Evolutionary conservation across 1,140 invertebrate species (phyloP).

Genomic region (Gryon sp.): DNA sequence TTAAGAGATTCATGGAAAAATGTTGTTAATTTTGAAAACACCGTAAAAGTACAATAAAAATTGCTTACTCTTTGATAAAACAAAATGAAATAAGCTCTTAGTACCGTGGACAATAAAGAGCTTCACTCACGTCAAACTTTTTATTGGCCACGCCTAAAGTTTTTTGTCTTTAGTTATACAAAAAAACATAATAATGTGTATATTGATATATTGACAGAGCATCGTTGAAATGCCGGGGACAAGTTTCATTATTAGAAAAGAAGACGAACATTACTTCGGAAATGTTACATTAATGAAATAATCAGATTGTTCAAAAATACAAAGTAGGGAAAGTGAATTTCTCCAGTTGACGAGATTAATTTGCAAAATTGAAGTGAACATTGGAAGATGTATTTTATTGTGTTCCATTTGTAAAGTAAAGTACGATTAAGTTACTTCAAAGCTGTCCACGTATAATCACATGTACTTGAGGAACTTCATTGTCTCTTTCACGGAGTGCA

Average conservation of each 20-base stretch:
- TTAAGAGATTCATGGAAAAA: too few species aligned
- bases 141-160: too few species aligned
- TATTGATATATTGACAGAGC: slow-evolving; percentile 16
- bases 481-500: slow-evolving; percentile 51
- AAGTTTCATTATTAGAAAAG: too few species aligned
- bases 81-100: slow-evolving; percentile 18
- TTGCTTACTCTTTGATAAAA: slow-evolving; percentile 20
- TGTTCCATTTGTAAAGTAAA: slow-evolving; percentile 12
- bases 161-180: slow-evolving; percentile 19
- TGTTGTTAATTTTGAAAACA: slow-evolving; percentile 10
- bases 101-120: slow-evolving; percentile 18
- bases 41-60: slow-evolving; percentile 29
- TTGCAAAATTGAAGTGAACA: background rate
- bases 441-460: slow-evolving; percentile 21
- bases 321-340: background rate
- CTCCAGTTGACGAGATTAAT: background rate
- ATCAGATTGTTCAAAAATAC: too few species aligned
- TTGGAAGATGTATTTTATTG: background rate
- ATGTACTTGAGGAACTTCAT: slow-evolving; percentile 22
- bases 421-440: slow-evolving; percentile 18
- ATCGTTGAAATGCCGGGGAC: background rate
- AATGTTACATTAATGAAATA: slow-evolving; percentile 13
- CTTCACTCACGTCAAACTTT: background rate
- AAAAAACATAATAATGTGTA: slow-evolving; percentile 25
- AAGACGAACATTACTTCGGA: background rate